Base-by-base conservation (phyloP, 2,797 vertebrate genomes). In the Rhyacichthys aspro region DNA sequence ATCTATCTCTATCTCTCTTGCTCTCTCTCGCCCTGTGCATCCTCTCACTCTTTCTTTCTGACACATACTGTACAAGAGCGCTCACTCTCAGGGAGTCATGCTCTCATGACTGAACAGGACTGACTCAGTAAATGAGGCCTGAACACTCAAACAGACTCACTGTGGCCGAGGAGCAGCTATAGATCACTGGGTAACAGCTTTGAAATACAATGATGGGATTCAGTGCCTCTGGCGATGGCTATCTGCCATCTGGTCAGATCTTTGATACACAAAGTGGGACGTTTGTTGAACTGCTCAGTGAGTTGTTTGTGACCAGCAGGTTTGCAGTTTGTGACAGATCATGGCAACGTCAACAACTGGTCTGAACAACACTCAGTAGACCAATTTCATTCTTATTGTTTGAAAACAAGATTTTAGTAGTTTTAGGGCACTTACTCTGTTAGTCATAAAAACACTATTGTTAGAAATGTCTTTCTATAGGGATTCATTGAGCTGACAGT, bases 221-320 rank as follows among this genome's bases (percentile, higher is more conserved):
- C 72, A 91, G 71, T 11, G 66, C 78, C 86, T 79, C 67, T 49
- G 82, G 85, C 57, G 2, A 74, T 80, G 80, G 83, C 85, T 76
- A 79, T 85, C 82, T 73, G 88, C 87, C 89, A 88, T 89, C 86
- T 91, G 88, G 79, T 88, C 82, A 75, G 72, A 88, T 86, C 88
- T 89, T 86, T 88, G 85, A 91, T 86, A 78, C 76, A 87, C 78
- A 87, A 86, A 89, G 83, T 66, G 45, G 73, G 65, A 72, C 70
- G 18, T 74, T 88, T 88, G 84, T 86, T 74, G 82, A 75, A 72
- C 70, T 64, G 61, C 69, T 72, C 18, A 19, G 68, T 18, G 56
- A 67, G 76, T 78, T 84, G 81, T 88, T 88, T 84, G 78, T 44
- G 62, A 84, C 73, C 18, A 59, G 72, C 67, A 71, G 79, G 60